Evolutionary conservation across 92 coral and sea anemone species (phyloP).

Genomic region (Bergia sp.): DNA sequence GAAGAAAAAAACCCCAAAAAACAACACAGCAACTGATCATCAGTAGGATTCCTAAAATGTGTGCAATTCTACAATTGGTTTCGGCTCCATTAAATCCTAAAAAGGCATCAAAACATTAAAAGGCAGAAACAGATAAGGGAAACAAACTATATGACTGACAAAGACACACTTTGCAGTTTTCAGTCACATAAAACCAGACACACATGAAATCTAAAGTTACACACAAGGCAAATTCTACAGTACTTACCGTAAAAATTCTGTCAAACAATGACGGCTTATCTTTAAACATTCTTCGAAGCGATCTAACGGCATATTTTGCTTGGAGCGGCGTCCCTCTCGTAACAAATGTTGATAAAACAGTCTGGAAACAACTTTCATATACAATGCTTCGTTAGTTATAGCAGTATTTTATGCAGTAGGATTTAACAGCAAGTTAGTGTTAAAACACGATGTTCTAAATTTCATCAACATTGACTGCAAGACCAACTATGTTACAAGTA

Average conservation of each 20-base stretch:
- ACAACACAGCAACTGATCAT: no score
- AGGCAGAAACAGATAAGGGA: no score
- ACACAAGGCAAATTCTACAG: not conserved
- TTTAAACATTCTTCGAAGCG: constrained; percentile 73
- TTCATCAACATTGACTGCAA: not conserved
- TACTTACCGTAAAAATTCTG: constrained; percentile 82
- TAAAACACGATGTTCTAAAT: not conserved
- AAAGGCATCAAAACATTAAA: no score
- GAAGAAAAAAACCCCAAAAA: no score
- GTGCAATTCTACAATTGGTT: no score
- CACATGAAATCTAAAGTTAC: not conserved
- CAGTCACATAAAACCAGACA: not conserved
- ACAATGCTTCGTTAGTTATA: not conserved
- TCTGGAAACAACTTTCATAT: constrained; percentile 78
- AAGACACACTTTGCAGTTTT: not conserved
- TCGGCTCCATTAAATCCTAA: no score
- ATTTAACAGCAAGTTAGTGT: not conserved
- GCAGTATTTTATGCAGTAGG: no score
- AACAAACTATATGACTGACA: not conserved
- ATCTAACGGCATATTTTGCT: constrained; percentile 82
- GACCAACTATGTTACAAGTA: not conserved
- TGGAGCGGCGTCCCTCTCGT: constrained; percentile 88
- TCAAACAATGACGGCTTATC: constrained; percentile 72
- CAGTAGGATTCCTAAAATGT: no score
- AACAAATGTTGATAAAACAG: constrained; percentile 81